phyloP scores from a whole-genome alignment of 2,797 vertebrate genomes.

The Lerista edwardsae region DNA sequence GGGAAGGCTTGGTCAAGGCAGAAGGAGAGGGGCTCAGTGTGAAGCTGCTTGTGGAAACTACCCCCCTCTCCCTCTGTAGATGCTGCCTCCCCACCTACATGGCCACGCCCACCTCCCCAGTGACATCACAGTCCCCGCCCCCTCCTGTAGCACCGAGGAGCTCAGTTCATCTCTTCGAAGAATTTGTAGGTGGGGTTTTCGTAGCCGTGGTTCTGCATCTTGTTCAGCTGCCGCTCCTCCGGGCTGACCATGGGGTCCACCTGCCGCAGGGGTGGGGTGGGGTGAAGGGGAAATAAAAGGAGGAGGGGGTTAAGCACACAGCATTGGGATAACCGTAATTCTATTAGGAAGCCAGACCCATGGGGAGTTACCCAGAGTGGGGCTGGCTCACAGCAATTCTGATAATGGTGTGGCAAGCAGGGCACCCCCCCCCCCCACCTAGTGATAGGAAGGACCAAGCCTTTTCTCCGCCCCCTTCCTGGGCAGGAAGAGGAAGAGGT shows the following conservation, averaged over 20 bases:
- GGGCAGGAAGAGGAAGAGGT: no score
- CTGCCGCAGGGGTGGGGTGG: conserved; percentile 62
- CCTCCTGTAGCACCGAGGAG: neutral
- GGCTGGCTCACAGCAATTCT: no score
- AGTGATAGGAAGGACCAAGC: no score
- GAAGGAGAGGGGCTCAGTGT: neutral
- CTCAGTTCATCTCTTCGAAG: conserved; percentile 88
- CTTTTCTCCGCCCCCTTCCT: no score
- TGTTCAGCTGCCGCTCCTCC: conserved; percentile 88
- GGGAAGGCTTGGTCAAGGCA: conserved; percentile 1
- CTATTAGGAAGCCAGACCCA: no score
- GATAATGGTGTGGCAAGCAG: no score
- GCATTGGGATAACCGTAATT: neutral
- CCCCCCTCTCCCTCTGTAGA: conserved; percentile 11
- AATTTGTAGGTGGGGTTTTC: conserved; percentile 88
- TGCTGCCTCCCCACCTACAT: conserved; percentile 14
- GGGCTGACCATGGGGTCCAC: conserved; percentile 85
- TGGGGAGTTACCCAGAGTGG: neutral
- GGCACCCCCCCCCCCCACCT: no score
- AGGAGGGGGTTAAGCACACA: neutral
- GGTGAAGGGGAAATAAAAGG: neutral
- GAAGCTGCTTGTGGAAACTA: neutral
- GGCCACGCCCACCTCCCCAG: conserved; percentile 16
- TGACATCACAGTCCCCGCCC: neutral
- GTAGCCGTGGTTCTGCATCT: conserved; percentile 90